Evolutionary conservation across 2,888 invertebrate species (phyloP).

Genomic region (Octonoba sinensis): DNA sequence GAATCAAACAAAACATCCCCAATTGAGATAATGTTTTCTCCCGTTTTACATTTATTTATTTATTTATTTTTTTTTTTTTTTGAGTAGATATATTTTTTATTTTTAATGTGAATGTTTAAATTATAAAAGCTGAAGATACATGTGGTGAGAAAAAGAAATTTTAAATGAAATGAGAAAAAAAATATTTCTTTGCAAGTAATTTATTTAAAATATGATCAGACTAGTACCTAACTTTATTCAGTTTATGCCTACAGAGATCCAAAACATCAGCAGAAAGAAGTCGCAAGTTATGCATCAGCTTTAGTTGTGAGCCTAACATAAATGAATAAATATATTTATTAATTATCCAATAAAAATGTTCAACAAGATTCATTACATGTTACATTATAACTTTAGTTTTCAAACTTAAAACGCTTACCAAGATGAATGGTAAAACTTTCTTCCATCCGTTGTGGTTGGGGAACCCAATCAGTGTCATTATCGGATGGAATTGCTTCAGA

Average conservation of each 20-base stretch:
- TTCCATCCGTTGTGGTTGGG: conserved; percentile 76
- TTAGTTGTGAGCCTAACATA: conserved; percentile 86
- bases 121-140: too few relatives aligned
- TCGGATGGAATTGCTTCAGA: conserved; percentile 68
- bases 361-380: not conserved
- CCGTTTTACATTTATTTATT: too few relatives aligned
- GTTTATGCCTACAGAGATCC: conserved; percentile 78
- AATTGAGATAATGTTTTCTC: too few relatives aligned
- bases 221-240: conserved; percentile 60
- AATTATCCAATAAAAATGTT: not conserved
- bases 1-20: too few relatives aligned
- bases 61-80: too few relatives aligned
- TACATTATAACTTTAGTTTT: not conserved
- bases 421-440: conserved; percentile 98
- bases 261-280: conserved; percentile 87
- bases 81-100: too few relatives aligned
- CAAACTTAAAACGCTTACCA: conserved; percentile 72
- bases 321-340: not conserved
- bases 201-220: too few relatives aligned
- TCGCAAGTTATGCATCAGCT: conserved; percentile 97
- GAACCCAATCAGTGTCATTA: conserved; percentile 65
- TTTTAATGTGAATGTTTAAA: too few relatives aligned
- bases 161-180: too few relatives aligned
- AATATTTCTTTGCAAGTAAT: too few relatives aligned
- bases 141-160: too few relatives aligned